Evolutionary conservation across 2,888 invertebrate species (phyloP).

Genomic region (Nephrocerus scutellatus): DNA sequence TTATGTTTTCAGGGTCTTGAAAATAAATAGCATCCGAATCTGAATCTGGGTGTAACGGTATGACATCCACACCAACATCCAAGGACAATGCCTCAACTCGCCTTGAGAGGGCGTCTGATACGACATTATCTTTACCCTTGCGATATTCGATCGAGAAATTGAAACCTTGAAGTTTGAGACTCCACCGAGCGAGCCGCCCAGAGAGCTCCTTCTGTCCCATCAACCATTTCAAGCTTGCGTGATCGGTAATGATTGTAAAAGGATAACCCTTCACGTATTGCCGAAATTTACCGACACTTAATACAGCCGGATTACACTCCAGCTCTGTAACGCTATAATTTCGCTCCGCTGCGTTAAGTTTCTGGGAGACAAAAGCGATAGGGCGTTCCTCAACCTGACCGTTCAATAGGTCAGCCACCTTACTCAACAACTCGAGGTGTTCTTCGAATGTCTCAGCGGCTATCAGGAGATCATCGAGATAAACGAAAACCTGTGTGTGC

Average conservation of each 20-base stretch:
- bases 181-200: slow-evolving; percentile 18
- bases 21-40: too few relatives aligned
- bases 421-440: too few relatives aligned
- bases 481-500: too few relatives aligned
- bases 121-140: slow-evolving; percentile 20
- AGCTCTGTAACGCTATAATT: slow-evolving; percentile 12
- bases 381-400: slow-evolving; percentile 8
- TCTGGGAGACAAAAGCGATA: slow-evolving; percentile 8
- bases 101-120: slow-evolving; percentile 26
- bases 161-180: slow-evolving; percentile 23
- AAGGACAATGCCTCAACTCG: too few relatives aligned
- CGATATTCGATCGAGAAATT: slow-evolving; percentile 22
- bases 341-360: slow-evolving; percentile 8
- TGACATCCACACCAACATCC: too few relatives aligned
- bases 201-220: slow-evolving; percentile 26
- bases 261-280: slow-evolving; percentile 19
- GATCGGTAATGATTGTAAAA: slow-evolving; percentile 25
- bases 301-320: slow-evolving; percentile 11
- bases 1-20: too few relatives aligned
- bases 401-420: too few relatives aligned
- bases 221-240: slow-evolving; percentile 27
- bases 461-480: too few relatives aligned
- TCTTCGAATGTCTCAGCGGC: too few relatives aligned
- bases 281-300: slow-evolving; percentile 13
- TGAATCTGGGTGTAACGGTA: too few relatives aligned